These are phyloP conservation scores for Hirudinaria manillensis DNA, from an alignment of 2,888 invertebrate genomes.

Conservation along the genomic window DNA sequence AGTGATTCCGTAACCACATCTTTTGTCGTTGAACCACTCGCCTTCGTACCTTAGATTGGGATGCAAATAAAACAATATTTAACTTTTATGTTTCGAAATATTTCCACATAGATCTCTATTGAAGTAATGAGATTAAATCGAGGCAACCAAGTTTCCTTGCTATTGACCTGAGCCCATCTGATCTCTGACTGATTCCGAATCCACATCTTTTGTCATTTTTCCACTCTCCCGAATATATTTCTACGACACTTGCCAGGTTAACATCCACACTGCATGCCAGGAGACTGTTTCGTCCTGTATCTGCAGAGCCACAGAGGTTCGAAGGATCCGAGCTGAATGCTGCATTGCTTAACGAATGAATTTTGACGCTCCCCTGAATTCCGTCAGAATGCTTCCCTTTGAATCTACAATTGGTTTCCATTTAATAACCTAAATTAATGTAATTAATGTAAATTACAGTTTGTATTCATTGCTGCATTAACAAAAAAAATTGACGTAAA, in stretches of 20 bases:
- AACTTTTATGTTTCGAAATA: too few species aligned
- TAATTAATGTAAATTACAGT: too few species aligned
- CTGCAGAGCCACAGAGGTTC: constrained; percentile 23
- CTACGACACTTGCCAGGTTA: constrained; percentile 23
- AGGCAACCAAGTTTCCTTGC: too few species aligned
- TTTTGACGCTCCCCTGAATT: not conserved
- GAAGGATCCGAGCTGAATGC: constrained; percentile 1
- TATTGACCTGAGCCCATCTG: constrained; percentile 21
- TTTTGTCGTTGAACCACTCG: constrained; percentile 26
- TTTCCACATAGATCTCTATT: too few species aligned
- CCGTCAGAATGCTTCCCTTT: constrained; percentile 14
- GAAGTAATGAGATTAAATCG: too few species aligned
- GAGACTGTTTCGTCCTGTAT: constrained; percentile 19
- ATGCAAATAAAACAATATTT: too few species aligned
- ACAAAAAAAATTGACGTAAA: not conserved
- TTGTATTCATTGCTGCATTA: too few species aligned
- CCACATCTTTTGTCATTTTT: constrained; percentile 29
- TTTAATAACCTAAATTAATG: not conserved
- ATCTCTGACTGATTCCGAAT: constrained; percentile 26
- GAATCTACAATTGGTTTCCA: not conserved
- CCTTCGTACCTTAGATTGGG: constrained; percentile 22
- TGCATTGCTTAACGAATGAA: not conserved
- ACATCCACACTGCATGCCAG: constrained; percentile 25
- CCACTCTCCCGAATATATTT: constrained; percentile 28
- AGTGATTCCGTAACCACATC: constrained; percentile 25